Evolutionary conservation across 2,797 vertebrate species (phyloP), one percentile per base, ranked within the genome.

Genomic region (Pangasius larnaudii): DNA sequence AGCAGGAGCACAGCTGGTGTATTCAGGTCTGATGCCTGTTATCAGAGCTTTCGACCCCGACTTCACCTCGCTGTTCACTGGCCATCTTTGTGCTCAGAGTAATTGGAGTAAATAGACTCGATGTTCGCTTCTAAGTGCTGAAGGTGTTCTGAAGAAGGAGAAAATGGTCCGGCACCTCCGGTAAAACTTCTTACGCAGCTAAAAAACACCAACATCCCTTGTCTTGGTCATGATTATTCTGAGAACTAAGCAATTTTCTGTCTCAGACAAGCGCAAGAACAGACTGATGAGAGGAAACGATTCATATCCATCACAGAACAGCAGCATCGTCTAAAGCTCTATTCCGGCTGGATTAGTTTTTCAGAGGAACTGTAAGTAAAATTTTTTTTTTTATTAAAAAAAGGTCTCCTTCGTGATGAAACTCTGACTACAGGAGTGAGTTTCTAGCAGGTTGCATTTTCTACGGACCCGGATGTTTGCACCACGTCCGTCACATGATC

Each of bases 91-190:
- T 84, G 61, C 81, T 84, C 27, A 1, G 59, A 79, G 78, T 67
- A 88, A 80, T 59, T 80, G 16, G 42, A 83, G 87, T 86, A 88
- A 88, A 90, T 1, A 61, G 87, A 56, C 78, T 85, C 9, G 1
- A 36, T 42, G 56, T 65, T 33, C 69, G 59, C 14, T 33, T 81
- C 0, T 2, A 51, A 89, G 74, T 74, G 85, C 85, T 85, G 33
- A 85, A 85, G 49, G 71, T 72, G 85, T 33, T 79, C 18, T 63
- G 53, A 82, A 27, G 22, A 13, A 49, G 39, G 61, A 81, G 1
- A 24, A 67, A 39, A 75, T 19, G 18, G 58, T 46, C 36, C 9
- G n/a, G 51, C 14, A 8, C 87, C 69, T 88, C 53, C 8, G 81
- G 84, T 61, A 53, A 61, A 86, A 82, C 42, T 84, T 42, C 63